Base-by-base conservation (phyloP, 2,888 invertebrate species). In the Cataglyphis albicans region DNA sequence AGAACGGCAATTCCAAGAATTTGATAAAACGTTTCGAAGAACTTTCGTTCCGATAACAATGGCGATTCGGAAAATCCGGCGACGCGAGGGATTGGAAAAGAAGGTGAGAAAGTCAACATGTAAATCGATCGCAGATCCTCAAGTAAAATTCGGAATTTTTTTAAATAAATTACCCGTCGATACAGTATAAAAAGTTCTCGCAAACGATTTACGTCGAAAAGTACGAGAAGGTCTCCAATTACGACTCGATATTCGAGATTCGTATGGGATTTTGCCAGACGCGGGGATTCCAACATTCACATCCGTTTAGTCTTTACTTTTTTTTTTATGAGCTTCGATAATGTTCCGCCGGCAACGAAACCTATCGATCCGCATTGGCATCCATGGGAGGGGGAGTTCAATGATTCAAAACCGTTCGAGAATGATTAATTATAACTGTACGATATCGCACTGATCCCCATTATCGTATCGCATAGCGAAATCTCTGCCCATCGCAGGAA, bases 11-110 rank as follows among this genome's bases (percentile, higher is more conserved):
- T 55, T 81, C 21, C 52, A 25, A 41, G 25, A 18, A 25, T 21
- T 9, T 12, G 74, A 65, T 67, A 70, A 68, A 59, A 32, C 68
- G 81, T 84, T 80, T 75, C 57, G 83, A 75, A 78, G 52, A 35
- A 88, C 87, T 88, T 89, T 83, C 88, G 83, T 21, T 15, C 10
- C 63, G 86, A 86, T 86, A 83, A 83, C 29, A 12, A 32, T 32
- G 48, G n/a, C 78, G 52, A 82, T 72, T 82, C 57, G 61, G 67
- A 80, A 29, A 5, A 64, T 32, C 72, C 3, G n/a, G 3, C 7
- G 29, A 5, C 15, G 74, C 57, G 64, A 67, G n/a, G 75, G 29
- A 10, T 68, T 64, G 38, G 41, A 57, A 74, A 68, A 61, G 73
- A 89, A 85, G 72, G 86, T 84, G 87, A 81, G 84, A 84, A 88